Base-by-base conservation (phyloP, 2,797 vertebrate species). In the Enteromius radiatus region DNA sequence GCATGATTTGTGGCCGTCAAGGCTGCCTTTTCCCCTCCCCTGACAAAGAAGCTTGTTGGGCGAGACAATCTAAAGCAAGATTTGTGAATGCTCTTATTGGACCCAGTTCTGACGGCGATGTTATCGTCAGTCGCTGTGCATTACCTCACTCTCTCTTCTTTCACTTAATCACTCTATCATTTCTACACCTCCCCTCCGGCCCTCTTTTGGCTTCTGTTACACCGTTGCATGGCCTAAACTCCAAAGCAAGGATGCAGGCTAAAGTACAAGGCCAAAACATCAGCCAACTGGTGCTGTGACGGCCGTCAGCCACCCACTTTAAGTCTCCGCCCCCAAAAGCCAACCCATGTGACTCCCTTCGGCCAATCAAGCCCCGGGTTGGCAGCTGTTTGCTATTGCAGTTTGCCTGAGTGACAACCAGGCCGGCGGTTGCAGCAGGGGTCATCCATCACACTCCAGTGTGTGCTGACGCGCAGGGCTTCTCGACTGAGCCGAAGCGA, bases 241-340 rank as follows among this genome's bases (percentile, higher is more conserved):
- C 84, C 78, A 85, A 82, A 87, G 85, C 76, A 88, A 90, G 88
- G 89, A 92, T 90, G 89, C 88, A 88, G 91, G 91, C 91, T 91
- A 88, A 86, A 87, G 84, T 88, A 91, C 89, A 89, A 91, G 84
- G 90, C 90, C 88, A 84, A 83, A 91, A 88, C 76, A 81, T n/a
- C 41, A 87, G 86, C 87, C 89, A 93, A 92, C 88, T 87, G 87
- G 86, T 89, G 90, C 86, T 80, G 70, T 78, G 52, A 56, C 78
- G 63, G 49, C 86, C 85, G 67, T 86, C 47, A 83, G 69, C 88
- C 88, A 77, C 89, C 86, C 84, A 81, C 81, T 52, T 41, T 10
- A 43, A 81, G 47, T 17, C 81, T 47, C 41, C 14, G 5, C 80
- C 87, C 65, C 56, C 65, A 64, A 70, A 86, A 79, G 59, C 36